Conservation (phyloP, 1,140 invertebrate species). For the Sarcophaga peregrina region DNA sequence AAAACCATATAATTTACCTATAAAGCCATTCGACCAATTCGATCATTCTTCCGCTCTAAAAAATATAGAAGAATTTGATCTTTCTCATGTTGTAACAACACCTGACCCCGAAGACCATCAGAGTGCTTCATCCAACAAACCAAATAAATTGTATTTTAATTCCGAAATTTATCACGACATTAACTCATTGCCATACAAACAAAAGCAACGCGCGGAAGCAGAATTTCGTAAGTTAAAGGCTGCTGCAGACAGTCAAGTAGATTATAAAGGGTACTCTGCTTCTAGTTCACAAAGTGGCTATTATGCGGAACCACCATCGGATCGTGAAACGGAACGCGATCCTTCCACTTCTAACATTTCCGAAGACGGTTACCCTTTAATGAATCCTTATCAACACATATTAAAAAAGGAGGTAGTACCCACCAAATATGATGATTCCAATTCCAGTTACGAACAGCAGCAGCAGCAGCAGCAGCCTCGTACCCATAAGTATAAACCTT, state of each 20-base stretch:
- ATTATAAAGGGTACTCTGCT: constrained; percentile 58
- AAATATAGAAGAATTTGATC: constrained; percentile 62
- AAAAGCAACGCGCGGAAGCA: constrained; percentile 48
- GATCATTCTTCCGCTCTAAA: constrained; percentile 60
- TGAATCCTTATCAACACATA: constrained; percentile 61
- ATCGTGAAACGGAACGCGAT: not conserved
- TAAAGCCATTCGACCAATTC: constrained; percentile 58
- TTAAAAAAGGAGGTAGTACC: constrained; percentile 59
- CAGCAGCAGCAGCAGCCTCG: constrained; percentile 15
- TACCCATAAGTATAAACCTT: constrained; percentile 29
- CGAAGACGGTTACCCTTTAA: constrained; percentile 55
- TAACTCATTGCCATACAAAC: constrained; percentile 61
- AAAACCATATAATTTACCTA: constrained; percentile 58
- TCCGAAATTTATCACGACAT: constrained; percentile 65
- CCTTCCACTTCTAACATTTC: constrained; percentile 20
- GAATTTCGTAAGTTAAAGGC: constrained; percentile 59
- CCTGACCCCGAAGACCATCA: constrained; percentile 50
- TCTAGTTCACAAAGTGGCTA: constrained; percentile 49
- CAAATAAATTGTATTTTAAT: constrained; percentile 61
- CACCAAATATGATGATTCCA: constrained; percentile 51
- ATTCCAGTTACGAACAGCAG: constrained; percentile 50
- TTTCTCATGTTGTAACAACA: constrained; percentile 60
- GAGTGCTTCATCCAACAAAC: constrained; percentile 49
- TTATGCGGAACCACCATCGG: constrained; percentile 56
- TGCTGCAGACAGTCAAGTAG: constrained; percentile 49